phyloP scores from a whole-genome alignment of 2,888 invertebrate species.

The Mythimna loreyi region DNA sequence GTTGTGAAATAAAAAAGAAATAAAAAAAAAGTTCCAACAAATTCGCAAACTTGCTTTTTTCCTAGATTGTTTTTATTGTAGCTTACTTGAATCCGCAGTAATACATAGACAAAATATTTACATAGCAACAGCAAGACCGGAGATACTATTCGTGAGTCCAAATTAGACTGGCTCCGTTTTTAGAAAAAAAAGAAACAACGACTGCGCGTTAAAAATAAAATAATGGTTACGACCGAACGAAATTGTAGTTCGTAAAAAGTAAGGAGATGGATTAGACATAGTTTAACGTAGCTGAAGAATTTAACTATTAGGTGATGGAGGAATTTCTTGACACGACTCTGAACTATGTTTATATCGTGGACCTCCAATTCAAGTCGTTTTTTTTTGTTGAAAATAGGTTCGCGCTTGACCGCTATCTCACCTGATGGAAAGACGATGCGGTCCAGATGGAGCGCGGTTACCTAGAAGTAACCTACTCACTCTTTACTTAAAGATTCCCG shows the following conservation, averaged over 20 bases:
- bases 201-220: constrained; percentile 51
- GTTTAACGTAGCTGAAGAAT: constrained; percentile 18
- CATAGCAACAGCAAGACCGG: constrained; percentile 6
- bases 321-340: constrained; percentile 12
- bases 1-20: too few species aligned
- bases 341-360: background rate
- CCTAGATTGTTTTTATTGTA: background rate
- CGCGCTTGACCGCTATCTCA: too few species aligned
- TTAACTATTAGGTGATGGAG: constrained; percentile 18
- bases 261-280: constrained; percentile 55
- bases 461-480: too few species aligned
- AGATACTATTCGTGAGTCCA: constrained; percentile 52
- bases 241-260: constrained; percentile 58
- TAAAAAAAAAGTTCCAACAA: too few species aligned
- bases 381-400: too few species aligned
- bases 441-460: too few species aligned
- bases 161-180: constrained; percentile 53
- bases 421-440: too few species aligned
- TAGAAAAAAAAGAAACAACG: constrained; percentile 50
- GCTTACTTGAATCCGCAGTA: background rate
- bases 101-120: constrained; percentile 31
- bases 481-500: too few species aligned
- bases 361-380: background rate
- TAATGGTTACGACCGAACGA: constrained; percentile 42
- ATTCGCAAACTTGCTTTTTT: background rate